Percentiles rank a stretch among this genome's conserved stretches.
Evolutionary conservation across 2,113 vertebrate genomes (phyloP).

Genomic region (Syngnathus scovelli): DNA sequence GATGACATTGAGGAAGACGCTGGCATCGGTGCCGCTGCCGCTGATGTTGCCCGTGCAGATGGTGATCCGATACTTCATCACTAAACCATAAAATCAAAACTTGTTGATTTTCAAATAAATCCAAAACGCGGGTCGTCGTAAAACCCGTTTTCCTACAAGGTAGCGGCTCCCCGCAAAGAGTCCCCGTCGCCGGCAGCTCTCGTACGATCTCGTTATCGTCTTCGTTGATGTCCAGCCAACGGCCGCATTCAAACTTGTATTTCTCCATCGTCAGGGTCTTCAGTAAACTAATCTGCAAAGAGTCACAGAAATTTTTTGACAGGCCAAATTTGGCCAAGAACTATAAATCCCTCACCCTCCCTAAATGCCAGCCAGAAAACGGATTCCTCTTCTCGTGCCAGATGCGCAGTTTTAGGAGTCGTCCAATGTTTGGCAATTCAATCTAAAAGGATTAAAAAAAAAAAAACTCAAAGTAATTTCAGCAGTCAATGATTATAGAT

Average conservation of each 20-base stretch:
- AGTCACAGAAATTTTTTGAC: not conserved
- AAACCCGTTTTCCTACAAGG: constrained; percentile 66
- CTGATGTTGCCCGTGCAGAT: constrained; percentile 84
- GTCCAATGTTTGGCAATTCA: constrained; percentile 86
- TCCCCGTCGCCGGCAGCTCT: constrained; percentile 84
- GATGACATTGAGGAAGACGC: constrained; percentile 82
- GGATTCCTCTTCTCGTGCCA: constrained; percentile 91
- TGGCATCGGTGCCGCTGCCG: constrained; percentile 88
- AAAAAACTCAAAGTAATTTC: not conserved
- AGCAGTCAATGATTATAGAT: not conserved
- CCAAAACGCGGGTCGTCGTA: too few relatives aligned
- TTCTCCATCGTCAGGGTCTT: constrained; percentile 90
- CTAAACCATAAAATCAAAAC: constrained; percentile 53
- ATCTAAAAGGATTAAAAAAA: constrained; percentile 65
- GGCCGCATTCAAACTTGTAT: constrained; percentile 87
- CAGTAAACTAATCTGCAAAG: constrained; percentile 81
- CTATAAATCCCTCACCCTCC: constrained; percentile 74
- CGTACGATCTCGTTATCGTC: constrained; percentile 91
- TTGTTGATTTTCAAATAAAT: not conserved
- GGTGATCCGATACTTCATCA: constrained; percentile 86
- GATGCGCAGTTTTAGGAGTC: constrained; percentile 81
- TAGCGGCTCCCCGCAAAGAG: constrained; percentile 77
- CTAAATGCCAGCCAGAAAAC: constrained; percentile 93
- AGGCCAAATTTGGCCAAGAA: not conserved
- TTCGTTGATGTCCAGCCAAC: constrained; percentile 94